Base-by-base conservation (phyloP, 2,888 invertebrate genomes). In the Microctonus aethiopoides region DNA sequence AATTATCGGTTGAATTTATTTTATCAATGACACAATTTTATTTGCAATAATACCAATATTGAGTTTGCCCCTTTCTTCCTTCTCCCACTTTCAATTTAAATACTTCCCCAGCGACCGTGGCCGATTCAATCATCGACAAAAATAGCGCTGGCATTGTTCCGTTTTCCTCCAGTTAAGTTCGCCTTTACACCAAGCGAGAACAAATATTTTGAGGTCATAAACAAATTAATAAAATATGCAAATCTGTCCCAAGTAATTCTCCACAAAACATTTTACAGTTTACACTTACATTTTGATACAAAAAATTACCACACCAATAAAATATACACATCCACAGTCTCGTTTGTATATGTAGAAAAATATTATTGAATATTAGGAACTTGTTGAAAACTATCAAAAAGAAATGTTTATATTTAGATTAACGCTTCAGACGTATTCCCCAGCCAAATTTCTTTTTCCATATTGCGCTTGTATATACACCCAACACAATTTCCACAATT, bases 71-170 rank as follows among this genome's bases (percentile, higher is more conserved):
- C 13, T 22, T 41, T 24, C 41, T 32, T 46, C 9, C 46, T 20
- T n/a, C 16, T 22, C 26, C 54, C 54, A 52, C 59, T 52, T 22
- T 62, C 46, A 46, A 11, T 46, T 24, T 16, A 51, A 67, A 26
- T 61, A 20, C 29, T 63, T 51, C 59, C 52, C 16, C 26, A 61
- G 46, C 82, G 81, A 79, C 83, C 82, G 78, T 81, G 84, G 82
- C 82, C 76, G 79, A 78, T 79, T 81, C 81, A 80, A 83, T 84
- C 84, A 84, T 77, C 82, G 82, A 81, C 84, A 70, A 76, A 84
- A 84, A 84, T 84, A 84, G 76, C 81, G 74, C 78, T 83, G 84
- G 84, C 83, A 84, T 84, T 84, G 84, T 84, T 84, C 81, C 81
- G 81, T 77, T 84, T 81, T 81, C 76, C 76, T 79, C 78, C 79